Conservation (phyloP, 2,888 invertebrate genomes). For the Caenorhabditis becei region DNA sequence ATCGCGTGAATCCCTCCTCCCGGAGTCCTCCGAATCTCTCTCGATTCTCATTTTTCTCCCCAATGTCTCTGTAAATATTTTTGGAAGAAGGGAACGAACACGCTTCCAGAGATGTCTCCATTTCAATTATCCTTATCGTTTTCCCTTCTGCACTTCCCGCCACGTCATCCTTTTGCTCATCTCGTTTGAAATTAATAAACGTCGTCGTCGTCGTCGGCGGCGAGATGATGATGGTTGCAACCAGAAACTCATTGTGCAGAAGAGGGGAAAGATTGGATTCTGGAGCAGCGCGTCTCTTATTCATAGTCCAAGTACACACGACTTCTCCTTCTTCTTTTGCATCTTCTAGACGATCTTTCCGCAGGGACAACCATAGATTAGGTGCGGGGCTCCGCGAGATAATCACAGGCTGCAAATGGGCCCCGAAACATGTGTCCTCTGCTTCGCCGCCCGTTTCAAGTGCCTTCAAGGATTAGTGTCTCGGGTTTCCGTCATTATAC, state of each 20-base stretch:
- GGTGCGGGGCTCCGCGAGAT: slow-evolving; percentile 28
- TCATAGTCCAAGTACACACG: slow-evolving; percentile 55
- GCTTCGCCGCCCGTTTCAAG: neutral
- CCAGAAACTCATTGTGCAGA: slow-evolving; percentile 39
- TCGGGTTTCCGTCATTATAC: slow-evolving; percentile 14
- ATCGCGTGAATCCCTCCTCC: slow-evolving; percentile 9
- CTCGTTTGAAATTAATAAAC: slow-evolving; percentile 21
- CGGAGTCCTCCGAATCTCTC: neutral
- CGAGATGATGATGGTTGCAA: slow-evolving; percentile 15
- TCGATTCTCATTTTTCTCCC: slow-evolving; percentile 42
- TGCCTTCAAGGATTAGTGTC: slow-evolving; percentile 12
- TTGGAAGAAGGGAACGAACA: too few relatives aligned
- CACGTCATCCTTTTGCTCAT: slow-evolving; percentile 22
- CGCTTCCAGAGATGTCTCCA: slow-evolving; percentile 18
- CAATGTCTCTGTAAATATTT: slow-evolving; percentile 44
- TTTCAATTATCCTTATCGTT: slow-evolving; percentile 31
- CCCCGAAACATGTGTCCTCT: slow-evolving; percentile 19
- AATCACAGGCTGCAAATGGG: slow-evolving; percentile 43
- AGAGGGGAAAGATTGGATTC: slow-evolving; percentile 40
- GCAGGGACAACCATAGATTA: slow-evolving; percentile 51
- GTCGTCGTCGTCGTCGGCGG: neutral
- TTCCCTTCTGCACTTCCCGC: slow-evolving; percentile 6
- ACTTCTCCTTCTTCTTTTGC: slow-evolving; percentile 26
- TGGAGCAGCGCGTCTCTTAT: slow-evolving; percentile 35
- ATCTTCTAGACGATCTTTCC: slow-evolving; percentile 22